Conservation (phyloP, 2,113 vertebrate genomes). For the Hippocampus guttulatus region DNA sequence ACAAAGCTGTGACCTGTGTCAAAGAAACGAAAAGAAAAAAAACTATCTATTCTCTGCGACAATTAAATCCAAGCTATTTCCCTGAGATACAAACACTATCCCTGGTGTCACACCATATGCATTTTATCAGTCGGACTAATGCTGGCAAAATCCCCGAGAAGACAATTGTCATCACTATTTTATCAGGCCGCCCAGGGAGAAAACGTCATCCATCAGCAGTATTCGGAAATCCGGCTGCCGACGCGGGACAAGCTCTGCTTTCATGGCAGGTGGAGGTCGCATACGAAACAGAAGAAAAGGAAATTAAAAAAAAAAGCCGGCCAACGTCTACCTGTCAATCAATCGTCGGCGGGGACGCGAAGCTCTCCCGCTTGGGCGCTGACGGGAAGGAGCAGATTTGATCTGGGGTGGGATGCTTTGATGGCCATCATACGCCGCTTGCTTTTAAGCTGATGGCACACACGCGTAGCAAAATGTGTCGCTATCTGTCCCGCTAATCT, state of each 20-base stretch:
- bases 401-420: slow-evolving; percentile 71
- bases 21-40: not conserved
- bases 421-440: slow-evolving; percentile 66
- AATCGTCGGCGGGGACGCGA: slow-evolving; percentile 73
- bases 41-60: not conserved
- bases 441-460: slow-evolving; percentile 68
- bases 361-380: slow-evolving; percentile 70
- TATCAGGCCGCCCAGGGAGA: slow-evolving; percentile 60
- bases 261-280: slow-evolving; percentile 86
- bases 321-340: slow-evolving; percentile 80
- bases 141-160: slow-evolving; percentile 62
- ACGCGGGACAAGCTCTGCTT: slow-evolving; percentile 73
- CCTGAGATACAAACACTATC: slow-evolving; percentile 14
- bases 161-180: slow-evolving; percentile 76
- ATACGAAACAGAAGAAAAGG: slow-evolving; percentile 74
- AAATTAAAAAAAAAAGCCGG: slow-evolving; percentile 73
- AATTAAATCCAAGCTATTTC: not conserved
- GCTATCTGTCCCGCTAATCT: slow-evolving; percentile 59
- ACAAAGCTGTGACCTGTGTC: not conserved
- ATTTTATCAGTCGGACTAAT: slow-evolving; percentile 54
- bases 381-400: slow-evolving; percentile 80
- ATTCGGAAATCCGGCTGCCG: slow-evolving; percentile 58
- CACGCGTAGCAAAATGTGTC: slow-evolving; percentile 62
- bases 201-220: slow-evolving; percentile 75
- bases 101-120: slow-evolving; percentile 19